Evolutionary conservation across 2,797 vertebrate genomes (phyloP), one percentile per base, ranked within the genome.

Genomic region (Borostomias antarcticus): DNA sequence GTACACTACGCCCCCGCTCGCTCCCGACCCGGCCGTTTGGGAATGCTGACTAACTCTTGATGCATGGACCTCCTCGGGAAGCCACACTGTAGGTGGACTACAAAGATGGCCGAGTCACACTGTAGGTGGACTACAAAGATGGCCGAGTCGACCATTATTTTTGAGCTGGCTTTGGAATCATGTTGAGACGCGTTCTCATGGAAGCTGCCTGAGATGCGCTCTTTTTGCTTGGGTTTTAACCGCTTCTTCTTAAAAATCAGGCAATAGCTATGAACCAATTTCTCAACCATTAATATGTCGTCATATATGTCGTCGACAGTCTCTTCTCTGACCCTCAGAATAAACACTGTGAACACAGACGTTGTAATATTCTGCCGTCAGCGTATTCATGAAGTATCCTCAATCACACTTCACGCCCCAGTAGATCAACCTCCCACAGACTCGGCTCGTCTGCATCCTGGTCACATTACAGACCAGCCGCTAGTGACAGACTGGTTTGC

Each of bases 11-110:
- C 90, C 93, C 92, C 87, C 86, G 89, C 89, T 83, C 93, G 83
- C 87, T 90, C 76, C 89, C 89, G 90, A 91, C 86, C 84, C 94
- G 89, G 85, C 81, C 70, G 73, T 92, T 91, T 94, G 95, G 90
- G 95, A 98, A 98, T 97, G 97, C 92, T 90, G 80, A 90, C 92
- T 96, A 94, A 95, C 90, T 90, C 86, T 87, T 92, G 92, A 88
- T 95, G 96, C 96, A 98, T 98, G 96, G 89, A 84, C 79, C 77
- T 67, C 75, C 70, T 69, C 68, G 73, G 77, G 72, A 80, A 73
- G 79, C 81, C 11, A 40, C 15, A 11, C n/a, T 85, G 86, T 85
- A 82, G 78, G 78, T 71, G 88, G 86, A 84, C 84, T 76, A 50
- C 63, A 74, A 51, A 53, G 66, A 19, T 43, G 69, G 53, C 73